Evolutionary conservation across 1,140 invertebrate species (phyloP).

Genomic region (Mycetomoellerius zeteki): DNA sequence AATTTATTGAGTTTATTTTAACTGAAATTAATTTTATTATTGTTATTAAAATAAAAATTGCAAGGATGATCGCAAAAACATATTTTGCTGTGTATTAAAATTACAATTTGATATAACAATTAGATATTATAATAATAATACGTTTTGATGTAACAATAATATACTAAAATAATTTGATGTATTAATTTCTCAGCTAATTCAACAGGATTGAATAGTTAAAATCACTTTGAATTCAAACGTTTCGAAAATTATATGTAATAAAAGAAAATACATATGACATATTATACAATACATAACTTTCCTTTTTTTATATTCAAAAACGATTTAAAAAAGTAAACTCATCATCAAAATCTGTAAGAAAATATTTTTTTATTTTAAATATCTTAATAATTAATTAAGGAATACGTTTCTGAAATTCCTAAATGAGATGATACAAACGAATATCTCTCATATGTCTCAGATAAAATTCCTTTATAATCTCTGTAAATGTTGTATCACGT

Average conservation of each 20-base stretch:
- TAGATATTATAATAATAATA: not conserved
- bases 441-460: not conserved
- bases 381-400: not conserved
- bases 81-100: not conserved
- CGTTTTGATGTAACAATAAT: not conserved
- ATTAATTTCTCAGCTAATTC: not conserved
- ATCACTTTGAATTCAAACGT: not conserved
- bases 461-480: not conserved
- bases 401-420: not conserved
- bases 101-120: not conserved
- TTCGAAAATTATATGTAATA: not conserved
- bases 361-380: not conserved
- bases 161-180: not conserved
- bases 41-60: slow-evolving; percentile 7
- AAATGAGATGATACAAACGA: not conserved
- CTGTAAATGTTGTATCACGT: not conserved
- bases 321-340: not conserved
- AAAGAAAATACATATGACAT: not conserved
- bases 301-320: not conserved
- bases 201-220: not conserved
- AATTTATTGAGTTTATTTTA: slow-evolving; percentile 28
- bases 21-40: slow-evolving; percentile 5
- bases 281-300: not conserved
- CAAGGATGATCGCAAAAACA: not conserved
- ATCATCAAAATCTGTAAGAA: not conserved